A percentile compares a stretch with the other conserved stretches of the same genome.
phyloP scores from a whole-genome alignment of 2,888 invertebrate species.

The Rhagium mordax region DNA sequence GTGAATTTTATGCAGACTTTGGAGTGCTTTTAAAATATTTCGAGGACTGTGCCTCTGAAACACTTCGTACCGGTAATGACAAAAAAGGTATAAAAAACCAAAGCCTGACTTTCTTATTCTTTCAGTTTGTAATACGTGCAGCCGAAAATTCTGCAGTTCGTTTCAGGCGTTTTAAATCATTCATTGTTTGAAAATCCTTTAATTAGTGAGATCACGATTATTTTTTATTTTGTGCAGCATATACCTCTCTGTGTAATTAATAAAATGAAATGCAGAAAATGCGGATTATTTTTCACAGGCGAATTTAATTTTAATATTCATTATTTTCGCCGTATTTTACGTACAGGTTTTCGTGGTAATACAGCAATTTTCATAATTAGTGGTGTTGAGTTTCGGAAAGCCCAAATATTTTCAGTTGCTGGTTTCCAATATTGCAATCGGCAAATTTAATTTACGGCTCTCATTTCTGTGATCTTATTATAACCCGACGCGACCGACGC shows the following conservation, averaged over 20 bases:
- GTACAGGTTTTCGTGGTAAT: neutral
- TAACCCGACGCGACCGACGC: too few relatives aligned
- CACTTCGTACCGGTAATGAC: constrained; percentile 62
- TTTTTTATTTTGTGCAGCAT: neutral
- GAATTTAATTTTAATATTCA: neutral
- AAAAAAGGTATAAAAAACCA: constrained; percentile 59
- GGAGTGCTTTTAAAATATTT: constrained; percentile 65
- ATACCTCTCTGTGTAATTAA: neutral
- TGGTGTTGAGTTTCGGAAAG: neutral
- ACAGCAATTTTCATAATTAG: neutral
- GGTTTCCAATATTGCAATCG: too few relatives aligned
- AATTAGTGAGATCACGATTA: constrained; percentile 22
- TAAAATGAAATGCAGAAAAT: neutral
- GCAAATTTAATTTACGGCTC: too few relatives aligned
- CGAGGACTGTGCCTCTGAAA: constrained; percentile 58
- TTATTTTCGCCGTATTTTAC: neutral
- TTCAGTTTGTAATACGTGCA: constrained; percentile 8
- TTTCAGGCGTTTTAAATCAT: constrained; percentile 25
- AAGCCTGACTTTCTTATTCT: constrained; percentile 50
- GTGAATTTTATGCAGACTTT: constrained; percentile 59
- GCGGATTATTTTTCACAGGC: neutral
- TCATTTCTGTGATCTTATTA: too few relatives aligned
- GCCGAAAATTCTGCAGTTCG: constrained; percentile 1
- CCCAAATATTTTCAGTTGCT: neutral
- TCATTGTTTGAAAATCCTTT: constrained; percentile 30